These are phyloP conservation scores for Myrmecobius fasciatus DNA, from an alignment of 2,113 vertebrate species.

Conservation along the genomic window DNA sequence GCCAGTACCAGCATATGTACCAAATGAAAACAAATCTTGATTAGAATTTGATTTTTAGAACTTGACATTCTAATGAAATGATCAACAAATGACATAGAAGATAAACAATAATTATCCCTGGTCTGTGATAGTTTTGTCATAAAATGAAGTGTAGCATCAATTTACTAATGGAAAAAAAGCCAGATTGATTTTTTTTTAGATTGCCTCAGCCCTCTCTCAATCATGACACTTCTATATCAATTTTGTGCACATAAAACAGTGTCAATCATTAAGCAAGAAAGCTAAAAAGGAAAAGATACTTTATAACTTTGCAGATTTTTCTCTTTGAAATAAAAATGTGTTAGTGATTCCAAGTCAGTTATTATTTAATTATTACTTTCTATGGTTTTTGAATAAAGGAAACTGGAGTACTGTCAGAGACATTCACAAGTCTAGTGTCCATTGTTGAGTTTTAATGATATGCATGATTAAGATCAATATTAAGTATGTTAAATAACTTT, in stretches of 20 bases:
- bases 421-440: neutral
- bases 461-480: rapidly evolving
- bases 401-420: rapidly evolving
- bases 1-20: neutral
- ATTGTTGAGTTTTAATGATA: neutral
- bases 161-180: neutral
- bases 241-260: neutral
- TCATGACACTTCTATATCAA: neutral
- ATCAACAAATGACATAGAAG: neutral
- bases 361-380: neutral
- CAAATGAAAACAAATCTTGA: neutral
- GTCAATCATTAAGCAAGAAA: neutral
- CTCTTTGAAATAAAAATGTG: neutral
- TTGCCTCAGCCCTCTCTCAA: rapidly evolving
- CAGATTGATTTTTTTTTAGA: conserved; percentile 40
- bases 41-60: rapidly evolving
- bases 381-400: neutral
- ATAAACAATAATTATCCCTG: neutral
- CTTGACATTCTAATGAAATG: rapidly evolving
- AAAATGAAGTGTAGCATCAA: neutral
- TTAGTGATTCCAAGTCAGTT: neutral
- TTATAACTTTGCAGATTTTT: neutral
- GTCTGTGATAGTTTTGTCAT: neutral
- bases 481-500: rapidly evolving
- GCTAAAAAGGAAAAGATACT: neutral